Conservation (phyloP, 2,797 vertebrate species). For the Acanthurus leucopareius region DNA sequence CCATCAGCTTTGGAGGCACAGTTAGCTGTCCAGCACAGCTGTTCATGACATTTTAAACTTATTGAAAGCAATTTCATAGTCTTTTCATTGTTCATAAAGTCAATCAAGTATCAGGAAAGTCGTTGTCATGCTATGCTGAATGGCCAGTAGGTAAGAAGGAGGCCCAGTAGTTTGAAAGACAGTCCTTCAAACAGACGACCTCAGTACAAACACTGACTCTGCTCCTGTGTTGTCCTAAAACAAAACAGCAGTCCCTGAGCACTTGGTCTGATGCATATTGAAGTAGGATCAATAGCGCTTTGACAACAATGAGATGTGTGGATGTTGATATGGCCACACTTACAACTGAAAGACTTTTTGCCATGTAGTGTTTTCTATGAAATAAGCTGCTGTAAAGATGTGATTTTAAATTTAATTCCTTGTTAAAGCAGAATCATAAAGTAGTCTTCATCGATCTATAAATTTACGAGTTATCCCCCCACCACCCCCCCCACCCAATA, state of each 20-base stretch:
- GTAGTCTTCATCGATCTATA: background rate
- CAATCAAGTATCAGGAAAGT: background rate
- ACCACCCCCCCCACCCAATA: too few species aligned
- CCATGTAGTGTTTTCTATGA: background rate
- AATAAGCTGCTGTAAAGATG: too few species aligned
- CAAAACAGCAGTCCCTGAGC: background rate
- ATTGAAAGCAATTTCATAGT: constrained; percentile 12
- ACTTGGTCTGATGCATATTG: background rate
- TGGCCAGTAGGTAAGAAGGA: background rate
- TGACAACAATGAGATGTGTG: background rate
- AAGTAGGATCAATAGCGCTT: background rate
- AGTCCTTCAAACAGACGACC: background rate
- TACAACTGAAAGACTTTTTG: background rate
- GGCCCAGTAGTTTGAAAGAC: background rate
- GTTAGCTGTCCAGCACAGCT: background rate
- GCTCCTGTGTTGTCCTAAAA: background rate
- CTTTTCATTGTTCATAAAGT: constrained; percentile 22
- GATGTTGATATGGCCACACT: too few species aligned
- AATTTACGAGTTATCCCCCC: background rate
- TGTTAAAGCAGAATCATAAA: background rate
- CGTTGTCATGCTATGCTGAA: background rate
- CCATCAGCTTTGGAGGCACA: background rate
- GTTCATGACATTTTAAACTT: constrained; percentile 5
- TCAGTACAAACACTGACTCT: background rate
- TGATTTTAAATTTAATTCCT: too few species aligned